Base-by-base conservation (phyloP, 2,797 vertebrate genomes). In the Lepilemur septentrionalis region DNA sequence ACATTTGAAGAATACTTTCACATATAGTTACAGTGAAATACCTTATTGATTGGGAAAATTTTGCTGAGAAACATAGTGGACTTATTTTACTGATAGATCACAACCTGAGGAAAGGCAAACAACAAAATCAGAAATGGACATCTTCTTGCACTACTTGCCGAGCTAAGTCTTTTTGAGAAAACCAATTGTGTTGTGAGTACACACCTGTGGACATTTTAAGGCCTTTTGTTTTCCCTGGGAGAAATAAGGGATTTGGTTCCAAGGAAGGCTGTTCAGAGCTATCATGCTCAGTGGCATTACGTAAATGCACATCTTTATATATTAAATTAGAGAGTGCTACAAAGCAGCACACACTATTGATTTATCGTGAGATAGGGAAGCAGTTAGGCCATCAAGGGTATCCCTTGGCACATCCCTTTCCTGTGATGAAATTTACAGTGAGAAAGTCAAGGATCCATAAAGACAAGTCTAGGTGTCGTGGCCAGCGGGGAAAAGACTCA, bases 401-500 rank as follows among this genome's bases (percentile, higher is more conserved):
- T 61, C 89, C 83, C 65, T 79, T 85, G 67, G 48, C 41, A 85
- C 41, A 90, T 91, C 57, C 6, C 43, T 96, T 96, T 96, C 50
- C 70, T 79, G 38, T 87, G 73, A 93, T 89, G 38, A 96, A 96
- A 95, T 90, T 96, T 93, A 85, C 11, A 95, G 67, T 20, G 10
- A 86, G 85, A 79, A 93, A 90, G 83, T 88, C 76, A 85, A 90
- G 80, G 57, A 87, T 94, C 76, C 76, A 46, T 32, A 94, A 61
- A 83, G 55, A 59, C 23, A 94, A 90, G 67, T 72, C 18, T 41
- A 67, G 87, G 83, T 86, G 28, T 28, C 67, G 14, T 92, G 94
- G 96, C 94, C 89, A 84, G 94, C 0, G 83, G 95, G 93, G 83
- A 57, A 91, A 93, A 97, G 86, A 67, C 23, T 90, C 87, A 57